Base-by-base conservation (phyloP, 2,113 vertebrate genomes). In the Chionomys nivalis region DNA sequence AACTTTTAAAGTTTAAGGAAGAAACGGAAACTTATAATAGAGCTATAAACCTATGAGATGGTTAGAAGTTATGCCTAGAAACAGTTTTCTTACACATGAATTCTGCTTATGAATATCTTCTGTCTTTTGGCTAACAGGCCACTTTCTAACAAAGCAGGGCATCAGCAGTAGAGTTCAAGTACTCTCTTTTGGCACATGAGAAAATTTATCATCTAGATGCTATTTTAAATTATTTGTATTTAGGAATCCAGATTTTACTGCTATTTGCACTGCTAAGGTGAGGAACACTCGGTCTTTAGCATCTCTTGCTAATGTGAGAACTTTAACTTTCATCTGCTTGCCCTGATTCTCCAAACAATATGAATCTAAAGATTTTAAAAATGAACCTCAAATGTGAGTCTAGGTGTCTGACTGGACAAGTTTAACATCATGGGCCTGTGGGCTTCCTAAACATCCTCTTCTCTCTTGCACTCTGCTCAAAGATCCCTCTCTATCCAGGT, bases 1-100 rank as follows among this genome's bases (percentile, higher is more conserved):
- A 96, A 93, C 0, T 39, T 96, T 97, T 97, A 97, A 97, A 96
- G 96, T 97, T 95, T 96, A 97, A 98, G 82, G 63, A 96, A 83
- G 87, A 94, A 92, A 83, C 6, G 42, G 55, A 96, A 75, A 7
- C 0, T n/a, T 92, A 81, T 2, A 1, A 95, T 87, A 88, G 94
- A 14, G 39, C 44, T 90, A 1, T 16, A 91, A 96, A 44, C 96
- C 87, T 92, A 87, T 47, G 87, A 98, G 97, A 96, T 95, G 63
- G 87, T 90, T 97, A 97, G 93, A 96, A 93, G 93, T 95, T 98
- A 96, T 91, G 79, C 81, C 88, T 95, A 92, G 97, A 97, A 97
- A 96, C 89, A 75, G 86, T 63, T 66, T 66, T 97, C 83, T 95
- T 97, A 86, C 11, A 95, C 93, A 93, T 96, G 96, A 98, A 97